Conservation (phyloP, 2,797 vertebrate species). For the Synanceia verrucosa region DNA sequence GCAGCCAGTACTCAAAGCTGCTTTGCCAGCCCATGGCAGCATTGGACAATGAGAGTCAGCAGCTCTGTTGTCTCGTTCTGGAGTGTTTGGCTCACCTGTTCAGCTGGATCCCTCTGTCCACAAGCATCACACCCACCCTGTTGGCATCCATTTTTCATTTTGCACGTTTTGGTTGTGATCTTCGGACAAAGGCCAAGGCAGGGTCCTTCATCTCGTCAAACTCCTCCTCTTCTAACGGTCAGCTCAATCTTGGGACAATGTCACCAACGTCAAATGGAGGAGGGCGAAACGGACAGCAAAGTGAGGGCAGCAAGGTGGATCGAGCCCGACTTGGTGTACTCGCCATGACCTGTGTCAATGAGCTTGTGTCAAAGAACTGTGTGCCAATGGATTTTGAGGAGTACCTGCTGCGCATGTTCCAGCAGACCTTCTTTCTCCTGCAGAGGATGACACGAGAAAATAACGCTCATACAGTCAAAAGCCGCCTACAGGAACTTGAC, state of each 20-base stretch:
- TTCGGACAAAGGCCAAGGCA: slow-evolving; percentile 78
- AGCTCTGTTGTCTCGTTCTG: slow-evolving; percentile 92
- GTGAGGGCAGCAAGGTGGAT: slow-evolving; percentile 80
- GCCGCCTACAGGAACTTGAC: slow-evolving; percentile 94
- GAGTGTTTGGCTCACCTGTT: slow-evolving; percentile 98
- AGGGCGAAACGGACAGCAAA: slow-evolving; percentile 60
- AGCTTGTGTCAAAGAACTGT: slow-evolving; percentile 99
- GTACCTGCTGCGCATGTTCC: slow-evolving; percentile 97
- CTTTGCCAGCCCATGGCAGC: slow-evolving; percentile 91
- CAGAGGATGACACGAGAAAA: slow-evolving; percentile 93
- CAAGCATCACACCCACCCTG: slow-evolving; percentile 95
- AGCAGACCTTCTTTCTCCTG: slow-evolving; percentile 98
- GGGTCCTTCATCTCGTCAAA: slow-evolving; percentile 71
- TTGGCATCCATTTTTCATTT: slow-evolving; percentile 98
- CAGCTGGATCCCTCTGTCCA: slow-evolving; percentile 98
- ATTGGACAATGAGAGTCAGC: slow-evolving; percentile 91
- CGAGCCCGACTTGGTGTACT: slow-evolving; percentile 91
- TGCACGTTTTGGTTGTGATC: slow-evolving; percentile 95
- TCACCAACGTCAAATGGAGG: slow-evolving; percentile 77
- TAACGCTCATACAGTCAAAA: slow-evolving; percentile 93
- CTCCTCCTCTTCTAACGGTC: slow-evolving; percentile 74
- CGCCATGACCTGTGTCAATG: slow-evolving; percentile 98
- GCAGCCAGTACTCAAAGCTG: slow-evolving; percentile 89
- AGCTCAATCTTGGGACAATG: slow-evolving; percentile 58
- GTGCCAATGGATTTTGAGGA: slow-evolving; percentile 98